Conservation (phyloP, 2,113 vertebrate genomes). For the Callipepla californica region DNA sequence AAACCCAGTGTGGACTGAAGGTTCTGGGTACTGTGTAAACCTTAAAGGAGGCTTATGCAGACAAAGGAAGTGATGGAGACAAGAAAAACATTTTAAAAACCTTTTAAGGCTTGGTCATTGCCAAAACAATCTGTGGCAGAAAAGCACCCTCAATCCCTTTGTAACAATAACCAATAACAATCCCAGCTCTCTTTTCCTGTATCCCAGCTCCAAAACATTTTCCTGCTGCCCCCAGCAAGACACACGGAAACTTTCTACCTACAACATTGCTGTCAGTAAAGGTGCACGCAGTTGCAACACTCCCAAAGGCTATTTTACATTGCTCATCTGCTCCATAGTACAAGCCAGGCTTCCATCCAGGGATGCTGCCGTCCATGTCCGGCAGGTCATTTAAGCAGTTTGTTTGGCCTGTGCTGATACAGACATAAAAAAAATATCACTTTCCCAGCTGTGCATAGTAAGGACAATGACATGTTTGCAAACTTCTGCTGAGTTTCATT, state of each 20-base stretch:
- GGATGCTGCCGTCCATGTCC: conserved; percentile 79
- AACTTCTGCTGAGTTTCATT: conserved; percentile 37
- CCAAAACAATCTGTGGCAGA: not conserved
- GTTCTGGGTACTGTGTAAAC: not conserved
- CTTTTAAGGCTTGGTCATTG: not conserved
- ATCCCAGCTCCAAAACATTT: not conserved
- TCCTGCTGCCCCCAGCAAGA: not conserved
- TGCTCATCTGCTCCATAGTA: conserved; percentile 94
- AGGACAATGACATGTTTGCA: conserved; percentile 57
- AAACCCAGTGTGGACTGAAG: not conserved
- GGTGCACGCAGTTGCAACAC: conserved; percentile 85
- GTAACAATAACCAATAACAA: not conserved
- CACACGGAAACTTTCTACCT: conserved; percentile 50
- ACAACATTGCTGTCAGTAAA: conserved; percentile 86
- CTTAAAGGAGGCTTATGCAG: not conserved
- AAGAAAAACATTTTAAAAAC: not conserved
- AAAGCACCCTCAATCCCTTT: not conserved
- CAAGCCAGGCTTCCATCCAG: conserved; percentile 88
- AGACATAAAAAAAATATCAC: conserved; percentile 31
- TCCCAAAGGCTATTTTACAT: conserved; percentile 92
- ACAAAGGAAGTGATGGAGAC: not conserved
- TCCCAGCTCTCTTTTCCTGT: not conserved
- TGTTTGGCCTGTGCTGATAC: conserved; percentile 83
- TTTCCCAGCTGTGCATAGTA: conserved; percentile 63
- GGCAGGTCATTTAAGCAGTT: conserved; percentile 89